Base-by-base conservation (phyloP, 1,140 invertebrate species). In the Drosophila aff. region DNA sequence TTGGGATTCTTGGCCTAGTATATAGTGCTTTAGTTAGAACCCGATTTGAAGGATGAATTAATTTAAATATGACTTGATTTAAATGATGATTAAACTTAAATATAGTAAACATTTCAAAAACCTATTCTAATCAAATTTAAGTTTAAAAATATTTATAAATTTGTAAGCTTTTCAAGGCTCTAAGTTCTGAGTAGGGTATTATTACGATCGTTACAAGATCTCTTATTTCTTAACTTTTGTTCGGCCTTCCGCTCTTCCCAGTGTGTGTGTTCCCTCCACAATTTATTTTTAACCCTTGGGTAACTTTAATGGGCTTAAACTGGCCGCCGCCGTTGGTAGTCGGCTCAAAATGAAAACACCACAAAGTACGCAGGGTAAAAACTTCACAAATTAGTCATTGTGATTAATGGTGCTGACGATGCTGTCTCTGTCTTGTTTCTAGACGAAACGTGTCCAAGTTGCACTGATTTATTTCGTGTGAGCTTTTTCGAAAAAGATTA, bases 291-390 rank as follows among this genome's bases (percentile, higher is more conserved):
- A 73, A 65, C 68, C 76, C 68, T 66, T 62, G 68, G 60, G 59
- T 77, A 79, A 65, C 57, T 79, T 79, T 79, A 84, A 84, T 80
- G 73, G 64, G 81, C 81, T 84, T 84, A 84, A 73, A 68, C 46
- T 59, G 76, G 69, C 64, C 77, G 28, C 49, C 49, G 52, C 23
- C 33, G 28, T 6, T 15, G 28, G 11, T 16, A 13, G 67, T 59
- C 61, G 65, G 82, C 68, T 78, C 43, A 23, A 64, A 49, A 69
- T 46, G 50, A 61, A 63, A 64, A 74, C 47, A 74, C 43, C 41
- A 77, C 62, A 57, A 53, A 46, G 49, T 40, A 41, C 18, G 40
- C 36, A 49, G 31, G 50, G 47, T 47, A 71, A 76, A 63, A 23
- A 49, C 59, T 43, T 59, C 7, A 81, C 74, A 69, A 84, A 79